Evolutionary conservation across 2,888 invertebrate genomes (phyloP).

Genomic region (Acronicta leporina): DNA sequence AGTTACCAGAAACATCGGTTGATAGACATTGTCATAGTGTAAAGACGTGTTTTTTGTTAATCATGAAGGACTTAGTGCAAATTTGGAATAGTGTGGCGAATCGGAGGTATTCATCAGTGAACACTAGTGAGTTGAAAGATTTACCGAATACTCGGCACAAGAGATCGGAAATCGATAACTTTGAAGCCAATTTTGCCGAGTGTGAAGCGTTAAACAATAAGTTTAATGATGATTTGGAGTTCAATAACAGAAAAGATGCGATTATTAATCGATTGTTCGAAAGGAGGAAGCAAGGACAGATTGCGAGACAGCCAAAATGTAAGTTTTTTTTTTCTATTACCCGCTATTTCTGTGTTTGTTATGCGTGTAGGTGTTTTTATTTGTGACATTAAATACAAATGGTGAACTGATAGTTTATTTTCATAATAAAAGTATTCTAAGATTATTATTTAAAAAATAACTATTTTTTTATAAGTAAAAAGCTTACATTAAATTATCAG

Average conservation of each 20-base stretch:
- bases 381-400: neutral
- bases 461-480: no score
- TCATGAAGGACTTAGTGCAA: slow-evolving; percentile 91
- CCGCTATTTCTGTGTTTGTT: neutral
- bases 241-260: slow-evolving; percentile 74
- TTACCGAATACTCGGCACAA: slow-evolving; percentile 73
- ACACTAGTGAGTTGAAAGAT: slow-evolving; percentile 76
- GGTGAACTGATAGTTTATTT: no score
- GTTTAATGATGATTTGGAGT: slow-evolving; percentile 76
- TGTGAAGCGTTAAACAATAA: slow-evolving; percentile 80
- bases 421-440: no score
- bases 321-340: slow-evolving; percentile 60
- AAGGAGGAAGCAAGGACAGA: slow-evolving; percentile 72
- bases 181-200: slow-evolving; percentile 76
- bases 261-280: slow-evolving; percentile 82
- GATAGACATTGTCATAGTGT: slow-evolving; percentile 35
- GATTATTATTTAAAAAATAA: no score
- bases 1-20: slow-evolving; percentile 42
- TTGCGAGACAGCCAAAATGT: slow-evolving; percentile 80
- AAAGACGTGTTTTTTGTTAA: slow-evolving; percentile 45
- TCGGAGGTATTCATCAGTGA: slow-evolving; percentile 88
- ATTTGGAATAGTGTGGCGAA: slow-evolving; percentile 88
- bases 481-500: no score
- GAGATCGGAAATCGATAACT: slow-evolving; percentile 71
- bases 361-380: neutral